These are phyloP conservation scores for Aldrovandia affinis DNA, from an alignment of 2,797 vertebrate genomes.

Conservation along the genomic window DNA sequence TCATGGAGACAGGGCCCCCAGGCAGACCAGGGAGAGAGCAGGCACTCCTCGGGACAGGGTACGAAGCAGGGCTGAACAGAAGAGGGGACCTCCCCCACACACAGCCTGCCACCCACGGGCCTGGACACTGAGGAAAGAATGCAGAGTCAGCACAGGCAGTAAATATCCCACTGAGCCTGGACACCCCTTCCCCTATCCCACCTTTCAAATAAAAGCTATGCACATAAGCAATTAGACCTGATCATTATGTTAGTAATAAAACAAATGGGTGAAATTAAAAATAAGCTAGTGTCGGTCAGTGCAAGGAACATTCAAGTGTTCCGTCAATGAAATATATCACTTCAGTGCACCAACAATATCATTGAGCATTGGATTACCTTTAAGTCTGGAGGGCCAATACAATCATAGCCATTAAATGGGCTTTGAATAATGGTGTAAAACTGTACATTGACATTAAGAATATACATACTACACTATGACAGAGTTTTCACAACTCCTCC, in stretches of 20 bases:
- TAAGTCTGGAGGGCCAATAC: constrained; percentile 33
- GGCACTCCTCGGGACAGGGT: constrained; percentile 71
- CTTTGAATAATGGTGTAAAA: no score
- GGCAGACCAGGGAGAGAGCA: constrained; percentile 73
- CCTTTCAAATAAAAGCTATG: background rate
- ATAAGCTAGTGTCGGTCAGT: no score
- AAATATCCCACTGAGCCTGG: background rate
- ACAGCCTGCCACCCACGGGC: constrained; percentile 72
- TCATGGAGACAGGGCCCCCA: constrained; percentile 80
- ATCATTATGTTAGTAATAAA: background rate
- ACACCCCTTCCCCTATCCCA: background rate
- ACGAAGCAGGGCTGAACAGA: constrained; percentile 73
- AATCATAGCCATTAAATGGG: no score
- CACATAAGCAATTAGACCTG: background rate
- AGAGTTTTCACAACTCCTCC: background rate
- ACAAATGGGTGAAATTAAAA: background rate
- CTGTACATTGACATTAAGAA: no score
- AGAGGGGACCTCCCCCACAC: constrained; percentile 64
- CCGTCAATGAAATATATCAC: constrained; percentile 35
- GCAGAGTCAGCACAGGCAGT: background rate
- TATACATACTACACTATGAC: background rate
- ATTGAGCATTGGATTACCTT: constrained; percentile 43
- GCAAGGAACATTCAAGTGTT: background rate
- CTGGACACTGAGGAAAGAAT: constrained; percentile 61
- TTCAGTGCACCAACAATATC: constrained; percentile 21